These are phyloP conservation scores for Archocentrus centrarchus DNA, from an alignment of 2,113 vertebrate genomes.

Conservation along the genomic window DNA sequence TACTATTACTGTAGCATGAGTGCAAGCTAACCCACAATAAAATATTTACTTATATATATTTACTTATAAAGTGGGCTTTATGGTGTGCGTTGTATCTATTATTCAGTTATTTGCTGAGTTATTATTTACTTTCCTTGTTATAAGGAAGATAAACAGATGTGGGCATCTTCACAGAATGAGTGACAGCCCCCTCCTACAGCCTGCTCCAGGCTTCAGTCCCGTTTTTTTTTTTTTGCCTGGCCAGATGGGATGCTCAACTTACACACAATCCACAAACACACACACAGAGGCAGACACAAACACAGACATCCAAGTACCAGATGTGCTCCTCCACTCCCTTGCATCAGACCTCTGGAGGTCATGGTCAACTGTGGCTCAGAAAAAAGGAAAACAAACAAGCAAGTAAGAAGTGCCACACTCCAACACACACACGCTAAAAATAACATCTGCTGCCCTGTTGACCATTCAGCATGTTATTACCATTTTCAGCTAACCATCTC, in stretches of 20 bases:
- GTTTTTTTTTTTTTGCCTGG: conserved; percentile 1
- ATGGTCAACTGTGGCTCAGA: conserved; percentile 54
- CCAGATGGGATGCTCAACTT: conserved; percentile 72
- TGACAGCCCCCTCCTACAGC: conserved; percentile 24
- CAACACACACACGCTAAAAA: neutral
- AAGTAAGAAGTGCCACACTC: conserved; percentile 11
- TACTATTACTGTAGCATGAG: conserved; percentile 14
- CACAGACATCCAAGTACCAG: conserved; percentile 51
- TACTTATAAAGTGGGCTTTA: neutral
- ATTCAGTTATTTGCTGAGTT: neutral
- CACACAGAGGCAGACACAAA: conserved; percentile 8
- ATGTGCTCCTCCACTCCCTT: conserved; percentile 57
- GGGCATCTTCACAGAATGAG: conserved; percentile 29
- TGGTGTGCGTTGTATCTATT: neutral
- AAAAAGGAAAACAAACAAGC: conserved; percentile 23
- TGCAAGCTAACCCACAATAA: conserved; percentile 1
- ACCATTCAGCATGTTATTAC: conserved; percentile 29
- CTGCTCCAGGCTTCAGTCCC: conserved; percentile 44
- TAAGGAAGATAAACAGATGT: conserved; percentile 52
- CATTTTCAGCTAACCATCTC: conserved; percentile 24
- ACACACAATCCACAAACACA: conserved; percentile 43
- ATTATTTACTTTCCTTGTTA: conserved; percentile 40
- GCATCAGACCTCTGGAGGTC: conserved; percentile 53
- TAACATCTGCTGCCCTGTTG: neutral
- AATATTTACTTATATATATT: neutral